Conservation (phyloP, 2,888 invertebrate species). For the Morpho helenor region DNA sequence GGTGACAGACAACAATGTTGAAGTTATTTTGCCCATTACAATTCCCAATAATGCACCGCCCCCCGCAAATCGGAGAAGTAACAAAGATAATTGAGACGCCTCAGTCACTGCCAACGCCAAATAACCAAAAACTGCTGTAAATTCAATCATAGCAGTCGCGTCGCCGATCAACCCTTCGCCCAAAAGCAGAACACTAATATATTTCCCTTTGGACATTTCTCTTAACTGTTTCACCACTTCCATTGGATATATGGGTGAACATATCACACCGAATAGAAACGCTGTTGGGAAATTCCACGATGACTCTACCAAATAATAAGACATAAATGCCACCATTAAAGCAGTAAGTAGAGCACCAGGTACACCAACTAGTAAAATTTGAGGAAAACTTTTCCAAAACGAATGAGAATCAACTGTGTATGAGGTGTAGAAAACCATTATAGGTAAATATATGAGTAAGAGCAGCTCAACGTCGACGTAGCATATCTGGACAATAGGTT, state of each 20-base stretch:
- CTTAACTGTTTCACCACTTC: slow-evolving; percentile 60
- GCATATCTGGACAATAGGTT: slow-evolving; percentile 54
- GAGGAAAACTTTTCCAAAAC: slow-evolving; percentile 59
- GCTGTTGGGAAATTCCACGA: slow-evolving; percentile 58
- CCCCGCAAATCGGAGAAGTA: slow-evolving; percentile 55
- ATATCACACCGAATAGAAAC: slow-evolving; percentile 57
- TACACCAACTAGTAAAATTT: slow-evolving; percentile 58
- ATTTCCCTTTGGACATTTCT: slow-evolving; percentile 60
- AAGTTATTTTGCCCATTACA: slow-evolving; percentile 57
- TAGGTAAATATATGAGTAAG: slow-evolving; percentile 50
- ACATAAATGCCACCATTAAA: slow-evolving; percentile 56
- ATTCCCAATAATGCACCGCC: slow-evolving; percentile 59
- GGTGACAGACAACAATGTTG: slow-evolving; percentile 50
- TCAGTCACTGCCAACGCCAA: slow-evolving; percentile 48
- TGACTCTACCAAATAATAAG: slow-evolving; percentile 54
- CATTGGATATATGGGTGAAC: slow-evolving; percentile 63
- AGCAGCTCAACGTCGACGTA: slow-evolving; percentile 55
- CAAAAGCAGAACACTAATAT: slow-evolving; percentile 55
- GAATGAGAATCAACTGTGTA: slow-evolving; percentile 64
- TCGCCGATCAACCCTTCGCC: slow-evolving; percentile 67
- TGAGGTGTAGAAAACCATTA: slow-evolving; percentile 59
- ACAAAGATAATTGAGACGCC: slow-evolving; percentile 50
- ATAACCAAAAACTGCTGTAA: slow-evolving; percentile 57
- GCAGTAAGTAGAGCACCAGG: slow-evolving; percentile 57
- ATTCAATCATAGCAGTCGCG: slow-evolving; percentile 63